Base-by-base conservation (phyloP, 2,113 vertebrate genomes). In the Melanerpes formicivorus region DNA sequence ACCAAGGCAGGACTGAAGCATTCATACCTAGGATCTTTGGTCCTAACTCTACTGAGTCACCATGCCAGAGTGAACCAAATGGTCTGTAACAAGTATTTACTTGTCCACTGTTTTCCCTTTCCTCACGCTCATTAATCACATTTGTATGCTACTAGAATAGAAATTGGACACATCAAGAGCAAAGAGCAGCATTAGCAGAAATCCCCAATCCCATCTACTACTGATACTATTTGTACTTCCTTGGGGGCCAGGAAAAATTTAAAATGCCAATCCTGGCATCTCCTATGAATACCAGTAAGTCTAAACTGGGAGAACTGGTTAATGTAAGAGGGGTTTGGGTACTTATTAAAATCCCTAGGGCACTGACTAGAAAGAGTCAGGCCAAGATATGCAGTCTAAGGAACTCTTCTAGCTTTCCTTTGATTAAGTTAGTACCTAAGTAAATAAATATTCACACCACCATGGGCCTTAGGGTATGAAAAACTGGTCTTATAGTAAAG, bases 381-480 rank as follows among this genome's bases (percentile, higher is more conserved):
- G 87, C 84, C 94, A 95, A 95, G 80, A 94, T 82, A 93, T 5
- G 18, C 87, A 93, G 80, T 73, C 34, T 84, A 62, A 93, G 71
- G 77, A 90, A 89, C 32, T 93, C 82, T 86, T 81, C 72, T 76
- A 54, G 78, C 77, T 95, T 95, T 90, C 46, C 66, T 90, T 79
- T 95, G 79, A 93, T 92, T 91, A 91, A 80, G 90, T 70, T 54
- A 91, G 32, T 81, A 86, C 94, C 93, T 93, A 83, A 80, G 72
- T 54, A 92, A 95, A 93, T 84, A 95, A 95, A 85, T 80, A 86
- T 87, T 86, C 66, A 87, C 65, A 93, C 54, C 52, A 79, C 29
- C 4, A 1, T 29, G 66, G 70, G 58, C 50, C 77, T 94, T 84
- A 87, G 48, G 80, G 92, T 55, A 95, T 87, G 85, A 96, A 88